These are phyloP conservation scores for Ctenicera cuprea DNA, from an alignment of 2,888 invertebrate species.

Conservation along the genomic window DNA sequence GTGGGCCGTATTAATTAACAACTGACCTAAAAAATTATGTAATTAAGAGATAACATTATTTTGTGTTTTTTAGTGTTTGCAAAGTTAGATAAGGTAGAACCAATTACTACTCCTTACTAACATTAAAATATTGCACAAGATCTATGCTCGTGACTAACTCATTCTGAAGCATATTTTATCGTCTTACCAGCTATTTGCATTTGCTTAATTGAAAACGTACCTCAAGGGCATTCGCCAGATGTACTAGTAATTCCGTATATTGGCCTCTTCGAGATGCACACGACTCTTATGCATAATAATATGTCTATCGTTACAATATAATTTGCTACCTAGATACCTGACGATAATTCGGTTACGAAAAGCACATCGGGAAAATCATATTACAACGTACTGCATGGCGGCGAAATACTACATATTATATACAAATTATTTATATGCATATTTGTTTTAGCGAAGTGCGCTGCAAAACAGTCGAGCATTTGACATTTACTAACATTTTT, in stretches of 20 bases:
- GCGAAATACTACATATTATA: no score
- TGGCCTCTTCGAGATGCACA: slow-evolving; percentile 1
- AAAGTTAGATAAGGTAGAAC: not conserved
- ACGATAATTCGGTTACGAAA: no score
- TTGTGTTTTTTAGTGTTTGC: slow-evolving; percentile 2
- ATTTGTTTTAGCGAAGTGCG: no score
- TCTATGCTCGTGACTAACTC: not conserved
- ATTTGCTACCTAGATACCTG: no score
- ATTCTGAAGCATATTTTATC: slow-evolving; percentile 15
- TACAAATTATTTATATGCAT: no score
- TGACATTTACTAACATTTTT: no score
- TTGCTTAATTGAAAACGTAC: slow-evolving; percentile 42
- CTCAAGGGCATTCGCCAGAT: slow-evolving; percentile 36
- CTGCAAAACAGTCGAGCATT: no score
- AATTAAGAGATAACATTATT: slow-evolving; percentile 9
- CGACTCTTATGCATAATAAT: slow-evolving; percentile 22
- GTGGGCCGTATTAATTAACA: slow-evolving; percentile 1
- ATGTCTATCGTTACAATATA: not conserved
- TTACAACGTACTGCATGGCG: no score
- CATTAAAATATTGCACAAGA: slow-evolving; percentile 11
- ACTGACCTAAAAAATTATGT: slow-evolving; percentile 18
- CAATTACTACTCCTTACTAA: not conserved
- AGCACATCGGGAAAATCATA: no score
- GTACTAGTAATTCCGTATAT: slow-evolving; percentile 21
- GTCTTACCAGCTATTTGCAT: slow-evolving; percentile 29